Evolutionary conservation across 2,113 vertebrate species (phyloP), one percentile per base, ranked within the genome.

Genomic region (Nesogale talazaci): DNA sequence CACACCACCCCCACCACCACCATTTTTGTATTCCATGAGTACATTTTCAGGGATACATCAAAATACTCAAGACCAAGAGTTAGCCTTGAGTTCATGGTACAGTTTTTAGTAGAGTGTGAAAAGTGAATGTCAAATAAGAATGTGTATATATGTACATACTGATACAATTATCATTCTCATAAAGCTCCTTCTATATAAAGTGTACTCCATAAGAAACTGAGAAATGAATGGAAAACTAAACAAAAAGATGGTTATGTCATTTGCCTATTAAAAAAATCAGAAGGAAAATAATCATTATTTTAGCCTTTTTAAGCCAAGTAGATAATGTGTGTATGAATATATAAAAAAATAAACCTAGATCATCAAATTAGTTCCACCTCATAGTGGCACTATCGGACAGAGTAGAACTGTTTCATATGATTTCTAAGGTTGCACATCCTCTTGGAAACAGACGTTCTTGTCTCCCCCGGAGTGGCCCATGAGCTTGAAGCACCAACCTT

Each of bases 221-320:
- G 59, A 63, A 88, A 72, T 72, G 12, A 11, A 70, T 88, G 2
- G 65, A 69, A 82, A 82, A 17, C 17, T 23, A 86, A 83, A 52
- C 46, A 56, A 70, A 61, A 94, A 89, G 23, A 40, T 75, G 29
- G 6, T 57, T 79, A 27, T 34, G 36, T 82, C 19, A 87, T 78
- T 86, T 95, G 17, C 29, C 19, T 29, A 88, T 9, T 90, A 31
- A 89, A 56, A 61, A 52, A 40, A 93, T 79, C 83, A 77, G 15
- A 80, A 74, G 27, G 75, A 72, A 85, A 79, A 4, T 86, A 61
- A 90, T 77, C 59, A 67, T 86, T 61, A 42, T 83, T 95, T 92
- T 85, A 27, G 17, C 72, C 40, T 75, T 57, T 11, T 57, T 23
- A 81, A 92, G 38, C 14, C 57, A 67, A 29, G 40, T 38, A 82